These are phyloP conservation scores for Macroglossus sobrinus DNA, from an alignment of 2,113 vertebrate genomes.

Conservation along the genomic window DNA sequence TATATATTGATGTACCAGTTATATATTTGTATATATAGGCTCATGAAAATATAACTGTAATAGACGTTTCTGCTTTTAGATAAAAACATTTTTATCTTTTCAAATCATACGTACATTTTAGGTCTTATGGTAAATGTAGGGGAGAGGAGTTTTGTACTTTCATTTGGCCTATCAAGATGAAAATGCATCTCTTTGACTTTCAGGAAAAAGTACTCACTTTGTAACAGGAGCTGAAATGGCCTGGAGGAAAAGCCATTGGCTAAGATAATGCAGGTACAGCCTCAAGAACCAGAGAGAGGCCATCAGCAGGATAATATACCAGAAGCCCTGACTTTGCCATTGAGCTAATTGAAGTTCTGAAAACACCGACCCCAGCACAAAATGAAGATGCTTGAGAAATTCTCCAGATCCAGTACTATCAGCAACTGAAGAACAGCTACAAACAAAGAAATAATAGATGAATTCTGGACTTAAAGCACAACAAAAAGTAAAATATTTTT, in stretches of 20 bases:
- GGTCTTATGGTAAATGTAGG: background rate
- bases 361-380: conserved; percentile 78
- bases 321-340: conserved; percentile 83
- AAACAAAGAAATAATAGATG: conserved; percentile 11
- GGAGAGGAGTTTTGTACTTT: background rate
- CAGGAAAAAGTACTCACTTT: conserved; percentile 86
- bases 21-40: background rate
- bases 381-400: conserved; percentile 72
- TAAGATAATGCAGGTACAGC: conserved; percentile 94
- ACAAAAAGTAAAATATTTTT: background rate
- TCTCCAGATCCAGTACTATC: background rate
- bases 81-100: conserved; percentile 38
- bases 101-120: conserved; percentile 24
- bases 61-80: background rate
- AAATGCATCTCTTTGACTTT: conserved; percentile 18
- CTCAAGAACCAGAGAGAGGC: conserved; percentile 92
- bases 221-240: conserved; percentile 90
- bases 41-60: conserved; percentile 11
- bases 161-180: background rate
- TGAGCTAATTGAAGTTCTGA: conserved; percentile 84
- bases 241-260: conserved; percentile 95
- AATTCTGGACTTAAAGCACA: background rate
- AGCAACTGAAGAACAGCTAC: conserved; percentile 59
- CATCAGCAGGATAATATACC: conserved; percentile 83
- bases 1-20: conserved; percentile 39